Percentiles rank a stretch among this genome's conserved stretches.
Conservation (phyloP, 2,113 vertebrate species). For the Brachionichthys hirsutus region DNA sequence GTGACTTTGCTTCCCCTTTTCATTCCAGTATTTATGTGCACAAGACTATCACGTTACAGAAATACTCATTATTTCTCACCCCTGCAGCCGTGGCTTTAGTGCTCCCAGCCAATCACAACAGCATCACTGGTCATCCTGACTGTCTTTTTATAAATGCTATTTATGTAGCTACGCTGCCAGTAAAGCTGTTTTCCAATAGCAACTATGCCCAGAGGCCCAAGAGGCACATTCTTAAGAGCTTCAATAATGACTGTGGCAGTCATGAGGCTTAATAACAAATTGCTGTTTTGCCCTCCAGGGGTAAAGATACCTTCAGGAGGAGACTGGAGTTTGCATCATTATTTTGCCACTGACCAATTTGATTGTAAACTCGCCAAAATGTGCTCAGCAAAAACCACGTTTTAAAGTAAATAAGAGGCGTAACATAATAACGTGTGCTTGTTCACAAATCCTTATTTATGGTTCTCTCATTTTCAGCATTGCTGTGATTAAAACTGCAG, state of each 20-base stretch:
- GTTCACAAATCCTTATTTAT: too few species aligned
- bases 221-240: slow-evolving; percentile 11
- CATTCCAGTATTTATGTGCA: slow-evolving; percentile 13
- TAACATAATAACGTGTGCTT: too few species aligned
- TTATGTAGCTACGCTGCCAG: not conserved
- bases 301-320: not conserved
- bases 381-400: too few species aligned
- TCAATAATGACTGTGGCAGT: slow-evolving; percentile 11
- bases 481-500: too few species aligned
- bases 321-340: too few species aligned
- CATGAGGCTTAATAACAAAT: slow-evolving; percentile 11
- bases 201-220: not conserved
- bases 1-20: slow-evolving; percentile 13
- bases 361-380: too few species aligned
- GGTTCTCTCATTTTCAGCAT: too few species aligned
- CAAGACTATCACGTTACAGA: slow-evolving; percentile 15
- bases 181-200: slow-evolving; percentile 11
- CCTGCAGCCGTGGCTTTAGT: slow-evolving; percentile 37
- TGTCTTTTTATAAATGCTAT: slow-evolving; percentile 9
- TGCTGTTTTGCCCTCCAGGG: not conserved
- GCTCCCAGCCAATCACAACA: slow-evolving; percentile 33
- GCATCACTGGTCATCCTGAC: slow-evolving; percentile 1
- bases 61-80: slow-evolving; percentile 48
- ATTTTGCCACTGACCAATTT: too few species aligned
- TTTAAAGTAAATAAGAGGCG: too few species aligned